These are phyloP conservation scores for Callimorpha dominula DNA, from an alignment of 2,888 invertebrate species.

Conservation along the genomic window DNA sequence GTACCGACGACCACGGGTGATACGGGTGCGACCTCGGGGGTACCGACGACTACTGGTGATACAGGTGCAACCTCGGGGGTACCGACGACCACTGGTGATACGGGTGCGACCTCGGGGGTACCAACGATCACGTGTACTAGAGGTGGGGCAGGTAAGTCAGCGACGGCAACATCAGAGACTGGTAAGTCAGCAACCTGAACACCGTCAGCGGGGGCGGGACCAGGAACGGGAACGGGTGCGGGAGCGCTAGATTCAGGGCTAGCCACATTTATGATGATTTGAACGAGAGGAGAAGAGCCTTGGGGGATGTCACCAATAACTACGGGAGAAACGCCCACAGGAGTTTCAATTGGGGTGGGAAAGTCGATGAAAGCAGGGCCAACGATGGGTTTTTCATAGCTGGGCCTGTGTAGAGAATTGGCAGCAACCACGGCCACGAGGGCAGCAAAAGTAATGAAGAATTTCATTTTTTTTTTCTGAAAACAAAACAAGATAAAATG, in stretches of 20 bases:
- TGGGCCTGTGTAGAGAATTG: constrained; percentile 44
- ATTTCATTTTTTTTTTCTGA: constrained; percentile 58
- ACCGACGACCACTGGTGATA: constrained; percentile 12
- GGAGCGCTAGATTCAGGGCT: neutral
- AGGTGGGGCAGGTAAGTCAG: constrained; percentile 9
- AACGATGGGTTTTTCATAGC: neutral
- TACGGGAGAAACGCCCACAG: neutral
- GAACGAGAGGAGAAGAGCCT: constrained; percentile 5
- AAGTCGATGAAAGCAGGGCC: too few relatives aligned
- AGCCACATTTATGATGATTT: constrained; percentile 4
- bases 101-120: constrained; percentile 32
- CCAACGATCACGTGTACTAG: constrained; percentile 33
- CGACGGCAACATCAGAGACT: too few relatives aligned
- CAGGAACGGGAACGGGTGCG: constrained; percentile 18
- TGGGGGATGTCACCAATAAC: too few relatives aligned
- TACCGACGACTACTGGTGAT: constrained; percentile 3
- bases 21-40: too few relatives aligned
- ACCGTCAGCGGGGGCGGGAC: constrained; percentile 12
- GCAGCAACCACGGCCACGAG: constrained; percentile 56
- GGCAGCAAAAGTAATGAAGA: constrained; percentile 61
- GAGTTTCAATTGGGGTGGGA: neutral
- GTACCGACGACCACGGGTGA: too few relatives aligned
- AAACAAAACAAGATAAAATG: neutral
- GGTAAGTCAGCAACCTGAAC: too few relatives aligned
- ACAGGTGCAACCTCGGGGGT: constrained; percentile 30